These are phyloP conservation scores for Meiosimyza platycephala DNA, from an alignment of 2,888 invertebrate genomes.

Conservation along the genomic window DNA sequence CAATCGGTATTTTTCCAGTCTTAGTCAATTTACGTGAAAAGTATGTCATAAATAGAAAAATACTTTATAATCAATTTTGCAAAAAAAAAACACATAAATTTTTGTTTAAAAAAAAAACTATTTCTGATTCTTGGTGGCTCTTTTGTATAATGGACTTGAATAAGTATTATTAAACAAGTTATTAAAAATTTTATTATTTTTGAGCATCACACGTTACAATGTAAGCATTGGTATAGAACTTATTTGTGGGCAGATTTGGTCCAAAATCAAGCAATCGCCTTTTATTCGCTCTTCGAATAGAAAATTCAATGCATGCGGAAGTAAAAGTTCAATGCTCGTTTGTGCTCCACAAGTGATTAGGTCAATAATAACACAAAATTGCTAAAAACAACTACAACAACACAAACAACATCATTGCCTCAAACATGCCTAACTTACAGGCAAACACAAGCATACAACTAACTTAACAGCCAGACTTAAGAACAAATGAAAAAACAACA, in stretches of 20 bases:
- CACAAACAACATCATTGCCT: slow-evolving; percentile 28
- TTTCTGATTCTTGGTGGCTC: too few species aligned
- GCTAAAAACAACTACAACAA: slow-evolving; percentile 44
- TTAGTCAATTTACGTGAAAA: too few species aligned
- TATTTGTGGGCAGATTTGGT: neutral
- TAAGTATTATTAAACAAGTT: too few species aligned
- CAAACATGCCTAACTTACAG: neutral
- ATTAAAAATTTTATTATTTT: too few species aligned
- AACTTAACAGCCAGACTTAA: slow-evolving; percentile 27
- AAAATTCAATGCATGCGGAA: slow-evolving; percentile 63
- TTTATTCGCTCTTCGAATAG: slow-evolving; percentile 44
- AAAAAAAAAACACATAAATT: too few species aligned
- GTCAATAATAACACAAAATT: slow-evolving; percentile 65
- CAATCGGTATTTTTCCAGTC: too few species aligned
- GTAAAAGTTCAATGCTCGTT: slow-evolving; percentile 68
- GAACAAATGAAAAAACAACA: slow-evolving; percentile 38
- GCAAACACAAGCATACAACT: neutral
- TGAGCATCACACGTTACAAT: too few species aligned
- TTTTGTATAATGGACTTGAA: too few species aligned
- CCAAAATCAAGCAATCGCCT: neutral
- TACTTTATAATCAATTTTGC: too few species aligned
- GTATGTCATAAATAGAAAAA: too few species aligned
- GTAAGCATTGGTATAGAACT: too few species aligned
- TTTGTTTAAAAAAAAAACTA: too few species aligned
- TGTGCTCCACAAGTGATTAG: slow-evolving; percentile 68